A percentile compares a stretch with the other conserved stretches of the same genome.
phyloP scores from a whole-genome alignment of 23 tunicate species.

The Ascidia mentula region DNA sequence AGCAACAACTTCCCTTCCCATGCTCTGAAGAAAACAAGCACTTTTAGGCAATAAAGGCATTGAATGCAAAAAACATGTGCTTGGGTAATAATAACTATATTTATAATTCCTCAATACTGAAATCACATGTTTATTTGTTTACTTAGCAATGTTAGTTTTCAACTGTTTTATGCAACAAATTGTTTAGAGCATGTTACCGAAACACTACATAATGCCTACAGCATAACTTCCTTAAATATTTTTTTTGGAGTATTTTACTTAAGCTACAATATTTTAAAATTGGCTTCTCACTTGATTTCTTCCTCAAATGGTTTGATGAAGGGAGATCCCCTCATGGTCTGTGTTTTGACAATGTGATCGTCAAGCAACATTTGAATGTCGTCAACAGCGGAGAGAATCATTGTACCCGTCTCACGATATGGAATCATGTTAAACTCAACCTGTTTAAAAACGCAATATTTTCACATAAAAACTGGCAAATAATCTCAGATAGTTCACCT shows the following conservation, averaged over 20 bases:
- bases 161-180: too few species aligned
- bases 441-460: constrained; percentile 13
- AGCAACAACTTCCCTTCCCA: constrained; percentile 95
- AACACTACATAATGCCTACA: too few species aligned
- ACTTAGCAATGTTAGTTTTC: background rate
- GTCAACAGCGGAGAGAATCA: constrained; percentile 84
- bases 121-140: too few species aligned
- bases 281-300: constrained; percentile 81
- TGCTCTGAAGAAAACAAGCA: constrained; percentile 25
- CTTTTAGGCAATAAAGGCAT: too few species aligned
- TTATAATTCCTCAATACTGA: too few species aligned
- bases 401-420: constrained; percentile 97
- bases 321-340: constrained; percentile 96
- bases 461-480: too few species aligned
- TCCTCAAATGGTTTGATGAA: constrained; percentile 98
- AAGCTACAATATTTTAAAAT: too few species aligned
- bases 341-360: constrained; percentile 98
- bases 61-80: too few species aligned
- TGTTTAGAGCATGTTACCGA: too few species aligned
- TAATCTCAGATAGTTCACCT: constrained; percentile 58
- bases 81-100: too few species aligned
- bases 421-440: constrained; percentile 96
- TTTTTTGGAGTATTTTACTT: too few species aligned
- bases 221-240: too few species aligned
- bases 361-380: constrained; percentile 98